Conservation (phyloP, 2,888 invertebrate species). For the Xestia ashworthii region DNA sequence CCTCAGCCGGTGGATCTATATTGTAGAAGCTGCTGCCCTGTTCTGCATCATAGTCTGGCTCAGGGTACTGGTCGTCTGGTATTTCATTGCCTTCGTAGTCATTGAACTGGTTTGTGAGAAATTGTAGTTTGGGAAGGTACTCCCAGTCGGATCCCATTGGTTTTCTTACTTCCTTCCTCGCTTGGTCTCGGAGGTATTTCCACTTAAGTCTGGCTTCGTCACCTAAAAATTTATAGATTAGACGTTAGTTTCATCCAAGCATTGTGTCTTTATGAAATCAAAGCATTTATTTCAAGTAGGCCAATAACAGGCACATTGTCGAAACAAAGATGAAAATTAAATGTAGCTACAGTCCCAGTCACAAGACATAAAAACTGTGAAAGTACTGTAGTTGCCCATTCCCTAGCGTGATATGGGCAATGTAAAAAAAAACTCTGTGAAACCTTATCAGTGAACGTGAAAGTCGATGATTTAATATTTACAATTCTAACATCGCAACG, state of each 20-base stretch:
- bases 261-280: not conserved
- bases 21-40: constrained; percentile 77
- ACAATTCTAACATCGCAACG: not conserved
- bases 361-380: no score
- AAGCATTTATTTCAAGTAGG: no score
- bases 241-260: not conserved
- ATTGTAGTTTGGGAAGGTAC: constrained; percentile 83
- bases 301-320: no score
- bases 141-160: constrained; percentile 86
- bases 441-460: not conserved
- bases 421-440: not conserved
- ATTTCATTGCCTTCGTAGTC: constrained; percentile 83
- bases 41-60: constrained; percentile 79
- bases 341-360: no score
- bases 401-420: not conserved
- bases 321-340: no score
- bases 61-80: constrained; percentile 73
- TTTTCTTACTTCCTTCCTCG: constrained; percentile 86
- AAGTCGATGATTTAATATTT: not conserved
- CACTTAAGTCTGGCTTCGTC: constrained; percentile 88
- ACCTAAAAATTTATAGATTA: constrained; percentile 68
- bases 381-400: no score
- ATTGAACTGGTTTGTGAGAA: constrained; percentile 86
- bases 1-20: constrained; percentile 73
- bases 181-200: constrained; percentile 88